phyloP scores from a whole-genome alignment of 2,888 invertebrate species.

The Eubasilissa splendida region DNA sequence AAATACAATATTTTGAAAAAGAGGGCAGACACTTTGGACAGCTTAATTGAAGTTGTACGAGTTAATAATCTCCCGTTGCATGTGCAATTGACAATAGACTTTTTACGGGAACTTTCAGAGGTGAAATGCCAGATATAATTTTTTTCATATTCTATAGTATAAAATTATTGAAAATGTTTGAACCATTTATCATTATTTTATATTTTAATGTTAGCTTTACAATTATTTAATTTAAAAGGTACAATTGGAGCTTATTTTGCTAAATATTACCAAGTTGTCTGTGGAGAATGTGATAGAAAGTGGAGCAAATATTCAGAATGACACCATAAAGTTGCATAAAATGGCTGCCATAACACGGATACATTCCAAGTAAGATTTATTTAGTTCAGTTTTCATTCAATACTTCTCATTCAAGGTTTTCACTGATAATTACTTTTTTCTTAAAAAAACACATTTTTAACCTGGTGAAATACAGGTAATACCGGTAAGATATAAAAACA shows the following conservation, averaged over 20 bases:
- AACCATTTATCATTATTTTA: too few relatives aligned
- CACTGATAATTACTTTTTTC: too few relatives aligned
- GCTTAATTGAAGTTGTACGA: neutral
- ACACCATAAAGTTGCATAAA: slow-evolving; percentile 3
- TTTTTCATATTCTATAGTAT: too few relatives aligned
- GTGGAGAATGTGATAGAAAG: slow-evolving; percentile 9
- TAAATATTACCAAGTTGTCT: slow-evolving; percentile 24
- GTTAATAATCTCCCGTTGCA: slow-evolving; percentile 13
- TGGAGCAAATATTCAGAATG: neutral
- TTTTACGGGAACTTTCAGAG: slow-evolving; percentile 21
- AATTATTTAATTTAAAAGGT: slow-evolving; percentile 1
- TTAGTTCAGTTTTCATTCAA: neutral
- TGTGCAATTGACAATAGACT: slow-evolving; percentile 27
- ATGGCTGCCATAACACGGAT: slow-evolving; percentile 22
- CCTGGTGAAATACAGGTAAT: too few relatives aligned
- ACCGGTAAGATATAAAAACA: too few relatives aligned
- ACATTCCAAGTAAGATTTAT: slow-evolving; percentile 28
- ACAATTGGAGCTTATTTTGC: slow-evolving; percentile 13
- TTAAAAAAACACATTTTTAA: too few relatives aligned
- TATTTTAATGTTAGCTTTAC: too few relatives aligned
- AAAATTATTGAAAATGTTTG: too few relatives aligned
- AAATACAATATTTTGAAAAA: slow-evolving; percentile 31
- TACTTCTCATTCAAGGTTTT: neutral
- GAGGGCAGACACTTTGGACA: slow-evolving; percentile 26
- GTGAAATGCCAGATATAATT: neutral